Percentiles rank a stretch among this genome's conserved stretches.
Conservation (phyloP, 2,888 invertebrate genomes). For the Melolontha melolontha region DNA sequence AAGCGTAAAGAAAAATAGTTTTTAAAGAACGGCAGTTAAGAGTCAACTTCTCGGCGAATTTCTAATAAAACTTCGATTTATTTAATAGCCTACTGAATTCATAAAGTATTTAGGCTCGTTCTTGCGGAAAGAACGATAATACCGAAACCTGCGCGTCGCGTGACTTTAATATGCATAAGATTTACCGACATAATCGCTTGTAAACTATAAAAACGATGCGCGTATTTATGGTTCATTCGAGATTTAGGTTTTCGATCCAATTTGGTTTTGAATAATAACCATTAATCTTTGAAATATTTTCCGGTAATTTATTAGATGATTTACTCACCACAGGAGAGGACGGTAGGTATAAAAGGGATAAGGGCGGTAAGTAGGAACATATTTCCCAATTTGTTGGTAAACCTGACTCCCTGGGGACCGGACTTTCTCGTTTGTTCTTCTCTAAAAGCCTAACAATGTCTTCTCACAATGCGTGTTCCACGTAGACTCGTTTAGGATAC, state of each 20-base stretch:
- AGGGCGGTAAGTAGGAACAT: conserved; percentile 46
- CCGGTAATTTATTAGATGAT: conserved; percentile 48
- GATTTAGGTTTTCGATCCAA: conserved; percentile 38
- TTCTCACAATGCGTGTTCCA: conserved; percentile 42
- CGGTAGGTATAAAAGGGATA: conserved; percentile 45
- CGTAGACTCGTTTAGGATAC: conserved; percentile 43
- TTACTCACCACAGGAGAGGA: conserved; percentile 45
- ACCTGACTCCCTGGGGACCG: conserved; percentile 49
- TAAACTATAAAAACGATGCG: conserved; percentile 42
- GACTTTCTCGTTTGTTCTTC: conserved; percentile 48
- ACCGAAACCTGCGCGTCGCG: conserved; percentile 53
- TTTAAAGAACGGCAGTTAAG: conserved; percentile 48
- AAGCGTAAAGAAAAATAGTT: conserved; percentile 41
- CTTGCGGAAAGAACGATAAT: conserved; percentile 58
- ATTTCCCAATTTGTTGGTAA: conserved; percentile 52
- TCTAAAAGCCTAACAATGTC: conserved; percentile 51
- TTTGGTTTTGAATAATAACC: conserved; percentile 38
- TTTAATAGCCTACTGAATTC: conserved; percentile 55
- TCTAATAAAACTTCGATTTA: conserved; percentile 57
- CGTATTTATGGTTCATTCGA: conserved; percentile 42
- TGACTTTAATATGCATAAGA: conserved; percentile 57
- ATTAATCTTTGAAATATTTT: conserved; percentile 46
- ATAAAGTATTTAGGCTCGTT: conserved; percentile 53
- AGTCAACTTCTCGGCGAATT: conserved; percentile 46
- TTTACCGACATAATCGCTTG: conserved; percentile 53